A percentile compares a stretch with the other conserved stretches of the same genome.
Conservation (phyloP, 2,797 vertebrate species). For the Catamblyrhynchus diadema region DNA sequence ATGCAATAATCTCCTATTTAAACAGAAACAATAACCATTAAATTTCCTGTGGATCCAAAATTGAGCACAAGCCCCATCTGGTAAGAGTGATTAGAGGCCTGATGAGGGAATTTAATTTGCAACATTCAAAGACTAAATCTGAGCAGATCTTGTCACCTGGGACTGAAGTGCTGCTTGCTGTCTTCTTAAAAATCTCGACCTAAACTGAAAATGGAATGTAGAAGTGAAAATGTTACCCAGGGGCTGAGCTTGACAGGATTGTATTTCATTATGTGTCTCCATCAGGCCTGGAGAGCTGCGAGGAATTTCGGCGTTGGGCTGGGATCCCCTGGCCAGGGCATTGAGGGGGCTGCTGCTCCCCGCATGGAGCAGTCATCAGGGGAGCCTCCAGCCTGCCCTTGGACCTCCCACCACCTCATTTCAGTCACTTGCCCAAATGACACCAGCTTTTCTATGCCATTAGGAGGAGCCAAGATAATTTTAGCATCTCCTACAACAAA, state of each 20-base stretch:
- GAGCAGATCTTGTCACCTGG: constrained; percentile 93
- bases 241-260: constrained; percentile 74
- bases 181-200: constrained; percentile 86
- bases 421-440: not conserved
- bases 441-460: not conserved
- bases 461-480: constrained; percentile 37
- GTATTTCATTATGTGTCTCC: constrained; percentile 78
- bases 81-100: constrained; percentile 98
- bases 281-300: constrained; percentile 64
- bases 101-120: constrained; percentile 99
- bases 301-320: constrained; percentile 20
- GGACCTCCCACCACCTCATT: not conserved
- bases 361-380: not conserved
- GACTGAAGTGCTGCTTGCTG: constrained; percentile 83
- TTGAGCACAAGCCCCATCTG: constrained; percentile 97
- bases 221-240: constrained; percentile 81
- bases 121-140: constrained; percentile 98
- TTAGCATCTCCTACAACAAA: constrained; percentile 10
- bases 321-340: constrained; percentile 34
- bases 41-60: constrained; percentile 99
- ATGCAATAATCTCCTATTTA: constrained; percentile 99
- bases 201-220: constrained; percentile 82
- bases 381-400: constrained; percentile 3
- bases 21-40: constrained; percentile 99
- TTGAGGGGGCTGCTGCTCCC: not conserved